Base-by-base conservation (phyloP, 1,140 invertebrate species). In the Hestina assimilis region DNA sequence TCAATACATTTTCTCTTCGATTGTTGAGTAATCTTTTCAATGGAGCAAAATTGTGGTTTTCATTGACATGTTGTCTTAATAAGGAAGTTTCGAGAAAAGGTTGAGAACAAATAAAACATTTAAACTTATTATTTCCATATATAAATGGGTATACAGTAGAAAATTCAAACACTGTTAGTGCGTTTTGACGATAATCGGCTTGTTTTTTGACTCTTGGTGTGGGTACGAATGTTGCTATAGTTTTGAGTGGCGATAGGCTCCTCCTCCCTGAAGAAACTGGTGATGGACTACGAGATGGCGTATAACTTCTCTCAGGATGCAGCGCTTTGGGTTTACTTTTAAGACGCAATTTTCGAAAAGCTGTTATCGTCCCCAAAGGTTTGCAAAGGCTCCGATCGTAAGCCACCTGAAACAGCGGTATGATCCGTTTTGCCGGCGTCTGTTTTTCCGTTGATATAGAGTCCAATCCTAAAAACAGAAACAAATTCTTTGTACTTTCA, bases 391-490 rank as follows among this genome's bases (percentile, higher is more conserved):
- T 78, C 42, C 79, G 68, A 74, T 87, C 84, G 60, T 87, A 87
- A 26, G 70, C 69, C 17, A 87, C 84, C 79, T 87, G 84, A 63
- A 87, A 87, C 42, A 87, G 65, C 28, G 84, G 84, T 61, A 79
- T 71, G 23, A 86, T 73, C 57, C 74, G 91, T 92, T 6, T 91
- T 89, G 63, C 91, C 43, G 91, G 59, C 55, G 54, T 52, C 50
- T 69, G 55, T 61, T 59, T 71, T 69, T 63, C 63, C 66, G 63
- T 63, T 28, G 55, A 35, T 61, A 66, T 53, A 56, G 57, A 53
- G 59, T 78, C 74, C 63, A 38, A 41, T 62, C 84, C 84, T 87
- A 87, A 87, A 87, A 83, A 80, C 57, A 74, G 64, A 84, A 84
- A 73, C 65, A 76, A 73, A 72, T 38, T 64, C 58, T 63, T 55